Percentiles rank a stretch among this genome's conserved stretches.
phyloP scores from a whole-genome alignment of 1,140 invertebrate species.

The Heliconius nattereri region DNA sequence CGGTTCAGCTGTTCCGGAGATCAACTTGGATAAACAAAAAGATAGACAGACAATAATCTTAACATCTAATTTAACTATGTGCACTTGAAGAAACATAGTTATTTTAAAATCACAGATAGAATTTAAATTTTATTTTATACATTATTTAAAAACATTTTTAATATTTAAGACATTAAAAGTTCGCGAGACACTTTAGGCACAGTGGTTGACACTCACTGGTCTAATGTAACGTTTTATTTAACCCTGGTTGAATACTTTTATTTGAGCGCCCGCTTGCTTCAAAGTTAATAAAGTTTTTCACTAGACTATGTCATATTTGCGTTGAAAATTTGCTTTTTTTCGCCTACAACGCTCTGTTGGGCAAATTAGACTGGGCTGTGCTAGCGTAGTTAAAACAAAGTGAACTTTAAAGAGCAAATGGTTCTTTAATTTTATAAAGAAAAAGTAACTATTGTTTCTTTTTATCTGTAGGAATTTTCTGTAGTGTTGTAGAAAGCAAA shows the following conservation, averaged over 20 bases:
- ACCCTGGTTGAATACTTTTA: slow-evolving; percentile 26
- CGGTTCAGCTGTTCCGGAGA: too few species aligned
- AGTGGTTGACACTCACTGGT: not conserved
- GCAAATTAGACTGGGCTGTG: slow-evolving; percentile 1
- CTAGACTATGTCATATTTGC: slow-evolving; percentile 20
- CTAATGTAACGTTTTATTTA: slow-evolving; percentile 29
- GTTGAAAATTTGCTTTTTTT: slow-evolving; percentile 16
- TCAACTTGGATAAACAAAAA: too few species aligned
- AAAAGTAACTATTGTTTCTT: not conserved
- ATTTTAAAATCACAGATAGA: too few species aligned
- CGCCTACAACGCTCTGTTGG: slow-evolving; percentile 13
- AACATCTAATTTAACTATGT: too few species aligned
- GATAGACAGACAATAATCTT: too few species aligned
- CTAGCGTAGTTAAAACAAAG: not conserved
- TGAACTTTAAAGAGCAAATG: not conserved
- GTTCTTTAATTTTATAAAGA: not conserved
- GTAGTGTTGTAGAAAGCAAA: not conserved
- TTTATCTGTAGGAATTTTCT: not conserved
- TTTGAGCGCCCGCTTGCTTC: slow-evolving; percentile 26
- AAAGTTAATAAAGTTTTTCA: slow-evolving; percentile 19
- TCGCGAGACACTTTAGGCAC: not conserved
- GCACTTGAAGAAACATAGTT: too few species aligned
- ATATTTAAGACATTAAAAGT: not conserved
- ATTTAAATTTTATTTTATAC: too few species aligned
- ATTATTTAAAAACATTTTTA: not conserved